Percentiles rank a stretch among this genome's conserved stretches.
phyloP scores from a whole-genome alignment of 2,797 vertebrate genomes.

The Syngnathus acus region DNA sequence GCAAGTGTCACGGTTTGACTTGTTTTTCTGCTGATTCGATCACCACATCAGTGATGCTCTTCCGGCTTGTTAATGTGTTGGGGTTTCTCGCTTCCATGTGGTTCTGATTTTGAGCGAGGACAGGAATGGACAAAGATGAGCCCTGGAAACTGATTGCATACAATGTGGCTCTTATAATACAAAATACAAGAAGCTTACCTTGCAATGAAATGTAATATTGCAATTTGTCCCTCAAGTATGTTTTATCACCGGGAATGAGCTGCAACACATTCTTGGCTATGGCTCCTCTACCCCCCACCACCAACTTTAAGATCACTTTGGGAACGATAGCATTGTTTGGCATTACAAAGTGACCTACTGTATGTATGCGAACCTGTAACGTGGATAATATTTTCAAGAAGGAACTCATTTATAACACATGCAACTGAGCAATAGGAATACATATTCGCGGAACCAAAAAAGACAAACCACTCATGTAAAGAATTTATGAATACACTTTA shows the following conservation, averaged over 20 bases:
- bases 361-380: not conserved
- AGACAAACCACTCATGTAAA: not conserved
- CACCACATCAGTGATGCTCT: conserved; percentile 11
- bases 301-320: conserved; percentile 35
- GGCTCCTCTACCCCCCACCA: not conserved
- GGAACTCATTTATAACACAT: not conserved
- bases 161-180: conserved; percentile 28
- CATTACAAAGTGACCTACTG: not conserved
- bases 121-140: conserved; percentile 22
- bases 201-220: conserved; percentile 18
- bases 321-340: not conserved
- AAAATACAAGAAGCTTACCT: conserved; percentile 15
- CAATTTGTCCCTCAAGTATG: conserved; percentile 2
- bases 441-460: too few species aligned
- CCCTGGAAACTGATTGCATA: conserved; percentile 7
- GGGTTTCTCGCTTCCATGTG: conserved; percentile 54
- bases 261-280: conserved; percentile 12
- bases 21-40: conserved; percentile 12
- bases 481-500: not conserved
- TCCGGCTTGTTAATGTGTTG: conserved; percentile 51
- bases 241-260: not conserved
- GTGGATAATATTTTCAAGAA: not conserved
- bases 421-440: not conserved
- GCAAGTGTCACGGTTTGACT: not conserved
- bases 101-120: conserved; percentile 54